These are phyloP conservation scores for Elaphurus davidianus DNA, from an alignment of 2,113 vertebrate genomes.

Conservation along the genomic window DNA sequence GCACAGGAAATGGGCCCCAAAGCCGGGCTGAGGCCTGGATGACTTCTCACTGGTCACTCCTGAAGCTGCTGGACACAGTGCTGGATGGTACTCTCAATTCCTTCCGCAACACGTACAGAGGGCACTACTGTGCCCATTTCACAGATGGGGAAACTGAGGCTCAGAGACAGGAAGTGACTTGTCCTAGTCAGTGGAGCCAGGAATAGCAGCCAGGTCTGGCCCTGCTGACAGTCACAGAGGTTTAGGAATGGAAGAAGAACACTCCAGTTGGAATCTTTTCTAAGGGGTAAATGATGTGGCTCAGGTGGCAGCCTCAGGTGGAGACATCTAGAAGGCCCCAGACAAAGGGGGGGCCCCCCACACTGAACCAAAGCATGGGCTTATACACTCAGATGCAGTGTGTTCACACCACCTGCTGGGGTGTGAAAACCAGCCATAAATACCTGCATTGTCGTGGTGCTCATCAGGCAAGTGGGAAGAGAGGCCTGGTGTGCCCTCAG, in stretches of 20 bases:
- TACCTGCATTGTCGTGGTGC: slow-evolving; percentile 31
- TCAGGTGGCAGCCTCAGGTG: not conserved
- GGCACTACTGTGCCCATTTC: not conserved
- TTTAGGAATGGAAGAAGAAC: not conserved
- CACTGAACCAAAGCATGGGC: not conserved
- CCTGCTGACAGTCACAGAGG: not conserved
- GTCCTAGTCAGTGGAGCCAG: not conserved
- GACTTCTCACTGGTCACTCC: not conserved
- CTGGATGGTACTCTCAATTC: not conserved
- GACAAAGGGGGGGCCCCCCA: not conserved
- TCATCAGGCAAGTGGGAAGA: slow-evolving; percentile 15
- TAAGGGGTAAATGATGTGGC: not conserved
- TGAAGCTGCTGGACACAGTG: not conserved
- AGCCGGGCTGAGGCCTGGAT: not conserved
- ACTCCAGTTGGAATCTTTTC: not conserved
- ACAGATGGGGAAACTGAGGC: not conserved
- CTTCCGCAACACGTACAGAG: not conserved
- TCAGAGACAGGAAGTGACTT: not conserved
- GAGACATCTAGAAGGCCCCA: not conserved
- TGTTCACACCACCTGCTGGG: slow-evolving; percentile 62
- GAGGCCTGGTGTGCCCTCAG: not conserved
- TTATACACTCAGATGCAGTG: not conserved
- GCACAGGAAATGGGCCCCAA: not conserved
- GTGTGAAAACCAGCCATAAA: slow-evolving; percentile 62
- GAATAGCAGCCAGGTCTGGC: not conserved